phyloP scores from a whole-genome alignment of 2,113 vertebrate species.

The Pipra filicauda region DNA sequence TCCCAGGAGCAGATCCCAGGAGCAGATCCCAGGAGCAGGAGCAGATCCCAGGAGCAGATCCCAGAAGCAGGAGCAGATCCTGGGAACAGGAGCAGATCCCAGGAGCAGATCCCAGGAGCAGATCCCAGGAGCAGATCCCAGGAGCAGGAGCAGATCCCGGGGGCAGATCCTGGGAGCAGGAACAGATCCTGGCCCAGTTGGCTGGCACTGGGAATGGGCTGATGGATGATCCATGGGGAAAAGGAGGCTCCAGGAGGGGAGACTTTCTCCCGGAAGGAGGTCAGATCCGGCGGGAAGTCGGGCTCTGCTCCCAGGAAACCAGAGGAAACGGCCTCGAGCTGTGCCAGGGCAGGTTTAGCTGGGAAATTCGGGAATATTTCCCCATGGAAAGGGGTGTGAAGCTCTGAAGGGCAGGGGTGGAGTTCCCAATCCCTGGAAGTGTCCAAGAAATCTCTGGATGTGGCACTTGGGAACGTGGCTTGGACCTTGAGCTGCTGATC shows the following conservation, averaged over 20 bases:
- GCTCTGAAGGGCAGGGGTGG: background rate
- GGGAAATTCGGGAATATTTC: background rate
- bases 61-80: no score
- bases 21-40: no score
- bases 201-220: background rate
- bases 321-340: background rate
- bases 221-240: fast-evolving
- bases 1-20: no score
- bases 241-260: background rate
- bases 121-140: background rate
- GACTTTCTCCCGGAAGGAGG: background rate
- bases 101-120: no score
- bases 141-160: no score
- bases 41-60: no score
- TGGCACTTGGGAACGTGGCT: background rate
- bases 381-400: background rate
- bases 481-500: background rate
- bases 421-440: background rate
- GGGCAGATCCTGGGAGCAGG: no score
- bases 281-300: background rate
- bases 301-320: background rate
- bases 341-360: background rate
- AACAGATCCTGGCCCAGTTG: background rate
- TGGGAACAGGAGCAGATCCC: no score
- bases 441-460: fast-evolving